Evolutionary conservation across 1,140 invertebrate species (phyloP), one percentile per base, ranked within the genome.

Genomic region (Drosophila prosaltans): DNA sequence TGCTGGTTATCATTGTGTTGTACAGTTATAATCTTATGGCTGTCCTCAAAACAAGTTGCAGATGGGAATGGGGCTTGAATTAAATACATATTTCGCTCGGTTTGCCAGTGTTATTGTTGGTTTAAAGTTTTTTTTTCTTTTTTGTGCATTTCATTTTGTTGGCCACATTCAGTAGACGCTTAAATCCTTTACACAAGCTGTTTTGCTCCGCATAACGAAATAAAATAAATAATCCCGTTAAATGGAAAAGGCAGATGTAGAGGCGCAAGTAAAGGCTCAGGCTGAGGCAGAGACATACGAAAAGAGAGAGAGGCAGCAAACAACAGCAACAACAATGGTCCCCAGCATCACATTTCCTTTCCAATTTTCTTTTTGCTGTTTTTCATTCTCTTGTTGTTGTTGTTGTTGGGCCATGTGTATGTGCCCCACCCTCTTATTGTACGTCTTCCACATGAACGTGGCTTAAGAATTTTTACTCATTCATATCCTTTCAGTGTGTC

Each of bases 141-240:
- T 45, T 88, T 70, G 72, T 76, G 64, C 79, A 72, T 83, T 88
- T 83, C 76, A 88, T 82, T 88, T 41, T 57, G 41, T 66, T 68
- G 67, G 67, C 61, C 78, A 74, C 65, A 80, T 65, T 73, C 79
- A 84, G 67, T 68, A 77, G 80, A 72, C 69, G 76, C 80, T 86
- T 86, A 86, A 88, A 78, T 83, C 83, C 83, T 83, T 86, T 86
- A 78, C 80, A 80, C 83, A 86, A 86, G 83, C 83, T 88, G 83
- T 86, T 59, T 86, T 86, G 83, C 76, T 67, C 73, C 80, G 83
- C 83, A 86, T 83, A 86, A 86, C 83, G 85, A 86, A 88, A 86
- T 86, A 86, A 86, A 88, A 86, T 88, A 86, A 88, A 86, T 86
- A 86, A 88, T 86, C 83, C 80, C 66, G 76, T 80, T 88, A 88